Evolutionary conservation across 2,113 vertebrate species (phyloP).

Genomic region (Myanophis thanlyinensis): DNA sequence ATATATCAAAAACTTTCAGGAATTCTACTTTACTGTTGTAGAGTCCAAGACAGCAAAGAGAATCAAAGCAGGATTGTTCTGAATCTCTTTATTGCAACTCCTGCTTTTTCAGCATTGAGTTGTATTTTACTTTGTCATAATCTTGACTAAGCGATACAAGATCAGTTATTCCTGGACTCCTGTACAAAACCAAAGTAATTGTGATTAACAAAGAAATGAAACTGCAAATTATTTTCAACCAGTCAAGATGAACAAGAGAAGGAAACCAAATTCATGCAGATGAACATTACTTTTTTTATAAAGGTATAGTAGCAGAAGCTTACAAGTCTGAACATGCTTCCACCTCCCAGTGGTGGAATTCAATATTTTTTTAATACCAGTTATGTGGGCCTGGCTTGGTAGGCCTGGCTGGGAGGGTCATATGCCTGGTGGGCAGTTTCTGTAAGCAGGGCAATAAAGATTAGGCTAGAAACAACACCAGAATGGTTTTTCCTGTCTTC

Average conservation of each 20-base stretch:
- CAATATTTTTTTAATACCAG: too few species aligned
- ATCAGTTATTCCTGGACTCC: background rate
- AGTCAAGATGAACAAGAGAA: background rate
- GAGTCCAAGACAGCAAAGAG: background rate
- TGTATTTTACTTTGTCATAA: background rate
- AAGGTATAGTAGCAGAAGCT: background rate
- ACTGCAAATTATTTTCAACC: background rate
- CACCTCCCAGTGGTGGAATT: too few species aligned
- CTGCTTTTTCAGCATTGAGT: background rate
- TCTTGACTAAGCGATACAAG: background rate
- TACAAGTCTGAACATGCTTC: background rate
- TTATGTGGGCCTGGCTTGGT: too few species aligned
- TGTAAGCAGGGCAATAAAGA: too few species aligned
- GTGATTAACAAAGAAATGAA: background rate
- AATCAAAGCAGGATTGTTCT: background rate
- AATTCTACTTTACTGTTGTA: background rate
- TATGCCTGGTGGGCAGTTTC: too few species aligned
- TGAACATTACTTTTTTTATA: background rate
- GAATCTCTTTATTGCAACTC: background rate
- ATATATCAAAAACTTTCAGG: background rate
- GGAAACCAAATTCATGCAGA: background rate
- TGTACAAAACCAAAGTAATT: background rate
- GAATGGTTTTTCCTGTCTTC: too few species aligned
- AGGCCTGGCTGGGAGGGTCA: too few species aligned
- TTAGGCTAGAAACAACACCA: too few species aligned